Base-by-base conservation (phyloP, 2,888 invertebrate species). In the Blera fallax region DNA sequence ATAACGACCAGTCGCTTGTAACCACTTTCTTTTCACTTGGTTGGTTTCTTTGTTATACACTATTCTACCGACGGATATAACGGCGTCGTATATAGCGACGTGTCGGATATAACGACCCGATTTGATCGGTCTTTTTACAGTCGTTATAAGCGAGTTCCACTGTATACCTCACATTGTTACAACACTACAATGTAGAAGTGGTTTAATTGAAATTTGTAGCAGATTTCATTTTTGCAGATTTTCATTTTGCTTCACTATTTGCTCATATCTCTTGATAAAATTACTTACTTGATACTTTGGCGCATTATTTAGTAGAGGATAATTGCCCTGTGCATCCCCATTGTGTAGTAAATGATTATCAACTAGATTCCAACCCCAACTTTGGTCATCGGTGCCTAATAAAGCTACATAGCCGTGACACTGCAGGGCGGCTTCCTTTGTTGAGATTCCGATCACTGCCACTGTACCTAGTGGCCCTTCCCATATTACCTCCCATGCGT, bases 311-410 rank as follows among this genome's bases (percentile, higher is more conserved):
- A 98, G 93, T 85, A 97, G 93, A 48, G 99, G 98, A 93, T 98
- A 99, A 91, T 96, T 97, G 87, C 98, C 98, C 93, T 97, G 97
- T 87, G 96, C 96, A 92, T 98, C 97, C 70, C 99, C 99, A 94
- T 98, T 98, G 92, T 99, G 99, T 89, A 99, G 93, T 88, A 99
- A 94, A 93, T 97, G 96, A 93, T 99, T 99, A 93, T 99, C 99
- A 64, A 99, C 99, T 89, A 99, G 94, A 94, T 99, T 99, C 99
- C 99, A 99, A 11, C 99, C 99, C 99, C 99, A 99, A 90, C 98
- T 98, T 92, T 99, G 97, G 91, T 98, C 97, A 93, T 99, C 98
- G 4, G 97, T 96, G 32, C 99, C 99, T 87, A 99, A 93, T 79
- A 99, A 93, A 7, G 98, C 97, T 64, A 98, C 96, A 93, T 99